Evolutionary conservation across 2,113 vertebrate genomes (phyloP).

Genomic region (Cololabis saira): DNA sequence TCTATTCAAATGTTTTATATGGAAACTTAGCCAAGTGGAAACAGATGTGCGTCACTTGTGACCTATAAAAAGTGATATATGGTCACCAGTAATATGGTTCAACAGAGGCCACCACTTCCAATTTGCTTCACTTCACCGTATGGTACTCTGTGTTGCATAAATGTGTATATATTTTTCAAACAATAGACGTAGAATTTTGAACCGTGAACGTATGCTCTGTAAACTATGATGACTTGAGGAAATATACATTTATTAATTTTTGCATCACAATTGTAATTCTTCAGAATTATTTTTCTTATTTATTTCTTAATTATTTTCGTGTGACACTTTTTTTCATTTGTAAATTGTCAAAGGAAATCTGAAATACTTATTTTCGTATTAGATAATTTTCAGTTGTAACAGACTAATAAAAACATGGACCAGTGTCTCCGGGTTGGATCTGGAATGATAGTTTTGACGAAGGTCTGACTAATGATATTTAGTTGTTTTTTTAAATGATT

Average conservation of each 20-base stretch:
- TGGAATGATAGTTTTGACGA: no score
- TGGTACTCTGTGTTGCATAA: constrained; percentile 92
- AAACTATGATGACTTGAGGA: constrained; percentile 50
- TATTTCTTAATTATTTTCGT: constrained; percentile 29
- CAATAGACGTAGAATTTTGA: constrained; percentile 83
- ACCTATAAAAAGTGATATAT: constrained; percentile 97
- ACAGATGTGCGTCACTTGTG: constrained; percentile 93
- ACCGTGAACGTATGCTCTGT: constrained; percentile 30
- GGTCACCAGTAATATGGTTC: constrained; percentile 90
- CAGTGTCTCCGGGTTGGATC: no score
- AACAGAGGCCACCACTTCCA: constrained; percentile 92
- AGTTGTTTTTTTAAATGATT: no score
- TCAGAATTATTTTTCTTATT: constrained; percentile 49
- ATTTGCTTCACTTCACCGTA: constrained; percentile 94
- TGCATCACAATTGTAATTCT: constrained; percentile 52
- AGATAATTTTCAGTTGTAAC: no score
- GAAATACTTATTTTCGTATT: no score
- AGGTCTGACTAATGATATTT: no score
- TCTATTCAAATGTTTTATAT: constrained; percentile 89
- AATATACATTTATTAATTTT: constrained; percentile 77
- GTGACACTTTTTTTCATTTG: constrained; percentile 3
- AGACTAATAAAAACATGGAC: no score
- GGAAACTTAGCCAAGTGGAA: constrained; percentile 93
- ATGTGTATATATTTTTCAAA: constrained; percentile 90
- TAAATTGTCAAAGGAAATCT: constrained; percentile 10